These are phyloP conservation scores for Leptopilina drosophilae DNA, from an alignment of 2,888 invertebrate species.

Conservation along the genomic window DNA sequence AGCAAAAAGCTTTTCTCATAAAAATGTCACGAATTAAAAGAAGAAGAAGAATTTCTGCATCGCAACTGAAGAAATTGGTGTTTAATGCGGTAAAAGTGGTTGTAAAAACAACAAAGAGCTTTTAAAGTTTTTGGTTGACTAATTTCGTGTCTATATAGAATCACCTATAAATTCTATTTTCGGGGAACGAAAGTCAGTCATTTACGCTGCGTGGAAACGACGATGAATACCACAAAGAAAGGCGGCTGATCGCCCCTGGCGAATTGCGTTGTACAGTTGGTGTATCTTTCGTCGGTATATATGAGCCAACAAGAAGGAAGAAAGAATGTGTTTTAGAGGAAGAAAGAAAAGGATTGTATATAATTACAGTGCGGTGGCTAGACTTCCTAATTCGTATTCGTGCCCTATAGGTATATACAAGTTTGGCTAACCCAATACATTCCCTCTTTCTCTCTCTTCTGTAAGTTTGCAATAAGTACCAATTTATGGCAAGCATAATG, in stretches of 20 bases:
- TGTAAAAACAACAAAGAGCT: slow-evolving; percentile 25
- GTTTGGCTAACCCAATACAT: slow-evolving; percentile 53
- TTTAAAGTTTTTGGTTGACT: slow-evolving; percentile 4
- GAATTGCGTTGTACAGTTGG: slow-evolving; percentile 48
- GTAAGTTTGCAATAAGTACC: neutral
- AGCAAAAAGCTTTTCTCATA: no score
- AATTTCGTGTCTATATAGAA: slow-evolving; percentile 12
- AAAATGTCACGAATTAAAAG: no score
- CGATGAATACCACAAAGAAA: slow-evolving; percentile 15
- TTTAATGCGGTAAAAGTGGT: no score
- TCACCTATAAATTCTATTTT: slow-evolving; percentile 40
- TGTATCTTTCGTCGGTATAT: slow-evolving; percentile 22
- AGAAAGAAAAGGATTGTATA: slow-evolving; percentile 57
- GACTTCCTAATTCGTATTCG: slow-evolving; percentile 73
- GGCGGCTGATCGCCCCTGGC: slow-evolving; percentile 65
- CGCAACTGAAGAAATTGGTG: no score
- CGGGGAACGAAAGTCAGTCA: slow-evolving; percentile 55
- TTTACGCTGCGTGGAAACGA: slow-evolving; percentile 35
- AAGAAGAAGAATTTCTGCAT: no score
- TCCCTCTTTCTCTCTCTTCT: slow-evolving; percentile 24
- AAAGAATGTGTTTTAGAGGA: slow-evolving; percentile 52
- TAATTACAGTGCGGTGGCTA: slow-evolving; percentile 73
- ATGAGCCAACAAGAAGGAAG: slow-evolving; percentile 51
- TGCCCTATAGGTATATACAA: slow-evolving; percentile 65
- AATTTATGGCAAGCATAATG: no score